Evolutionary conservation across 2,113 vertebrate species (phyloP).

Genomic region (Cyprinodon variegatus): DNA sequence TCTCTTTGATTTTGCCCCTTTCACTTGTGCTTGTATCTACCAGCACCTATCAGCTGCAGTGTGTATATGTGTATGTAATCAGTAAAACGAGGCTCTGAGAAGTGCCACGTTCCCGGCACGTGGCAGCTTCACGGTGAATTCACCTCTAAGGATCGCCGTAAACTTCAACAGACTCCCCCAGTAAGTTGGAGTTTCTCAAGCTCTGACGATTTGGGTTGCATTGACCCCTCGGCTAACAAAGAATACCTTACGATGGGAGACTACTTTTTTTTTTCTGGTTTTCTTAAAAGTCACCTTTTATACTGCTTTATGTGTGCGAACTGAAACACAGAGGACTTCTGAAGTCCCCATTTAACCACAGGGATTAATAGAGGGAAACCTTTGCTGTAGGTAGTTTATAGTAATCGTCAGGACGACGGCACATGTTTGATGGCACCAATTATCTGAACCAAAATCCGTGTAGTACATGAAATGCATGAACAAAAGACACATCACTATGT

Average conservation of each 20-base stretch:
- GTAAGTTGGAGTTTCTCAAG: neutral
- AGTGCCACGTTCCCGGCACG: slow-evolving; percentile 75
- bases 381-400: neutral
- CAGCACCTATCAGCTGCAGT: slow-evolving; percentile 67
- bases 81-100: slow-evolving; percentile 69
- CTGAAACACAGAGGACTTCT: neutral
- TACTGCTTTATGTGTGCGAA: neutral
- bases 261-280: neutral
- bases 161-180: slow-evolving; percentile 20
- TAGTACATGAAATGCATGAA: neutral
- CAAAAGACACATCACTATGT: neutral
- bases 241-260: neutral
- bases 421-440: too few relatives aligned
- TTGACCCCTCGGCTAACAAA: neutral
- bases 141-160: slow-evolving; percentile 41
- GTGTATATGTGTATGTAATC: slow-evolving; percentile 64
- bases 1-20: slow-evolving; percentile 79
- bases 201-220: slow-evolving; percentile 2
- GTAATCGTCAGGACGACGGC: too few relatives aligned
- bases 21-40: slow-evolving; percentile 67
- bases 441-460: neutral
- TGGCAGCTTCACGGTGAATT: slow-evolving; percentile 76
- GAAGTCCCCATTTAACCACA: neutral
- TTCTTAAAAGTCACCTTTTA: neutral
- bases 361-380: neutral